A percentile compares a stretch with the other conserved stretches of the same genome.
phyloP scores from a whole-genome alignment of 1,140 invertebrate species.

The Bombus waltoni region DNA sequence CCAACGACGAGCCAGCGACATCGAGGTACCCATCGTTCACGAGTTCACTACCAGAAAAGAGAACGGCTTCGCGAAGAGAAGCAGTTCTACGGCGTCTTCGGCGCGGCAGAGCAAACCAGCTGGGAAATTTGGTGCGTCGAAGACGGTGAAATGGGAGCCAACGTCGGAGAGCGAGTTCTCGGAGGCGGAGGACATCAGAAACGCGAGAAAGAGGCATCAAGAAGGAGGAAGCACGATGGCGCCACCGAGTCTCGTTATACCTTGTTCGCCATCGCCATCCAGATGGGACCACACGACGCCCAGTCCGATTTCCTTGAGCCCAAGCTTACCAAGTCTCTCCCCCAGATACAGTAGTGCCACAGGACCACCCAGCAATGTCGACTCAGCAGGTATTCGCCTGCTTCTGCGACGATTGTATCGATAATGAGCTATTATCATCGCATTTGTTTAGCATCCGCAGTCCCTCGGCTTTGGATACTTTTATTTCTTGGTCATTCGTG shows the following conservation, averaged over 20 bases:
- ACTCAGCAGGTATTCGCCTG: conserved; percentile 78
- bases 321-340: conserved; percentile 84
- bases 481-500: neutral
- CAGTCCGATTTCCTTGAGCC: conserved; percentile 85
- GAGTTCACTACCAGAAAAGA: conserved; percentile 81
- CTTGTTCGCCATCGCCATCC: conserved; percentile 74
- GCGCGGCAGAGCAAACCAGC: conserved; percentile 41
- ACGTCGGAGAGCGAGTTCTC: conserved; percentile 86
- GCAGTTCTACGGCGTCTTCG: neutral
- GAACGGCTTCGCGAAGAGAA: conserved; percentile 72
- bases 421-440: neutral
- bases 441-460: neutral
- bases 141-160: conserved; percentile 86
- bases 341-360: conserved; percentile 79
- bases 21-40: conserved; percentile 86
- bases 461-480: too few species aligned
- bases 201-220: conserved; percentile 75
- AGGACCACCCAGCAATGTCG: conserved; percentile 79
- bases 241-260: conserved; percentile 78
- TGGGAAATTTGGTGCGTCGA: conserved; percentile 79
- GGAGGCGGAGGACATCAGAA: conserved; percentile 81
- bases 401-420: conserved; percentile 4
- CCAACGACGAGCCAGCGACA: conserved; percentile 83
- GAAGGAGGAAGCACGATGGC: conserved; percentile 68
- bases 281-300: conserved; percentile 84